phyloP scores from a whole-genome alignment of 2,888 invertebrate species.

The Bugulina stolonifera region DNA sequence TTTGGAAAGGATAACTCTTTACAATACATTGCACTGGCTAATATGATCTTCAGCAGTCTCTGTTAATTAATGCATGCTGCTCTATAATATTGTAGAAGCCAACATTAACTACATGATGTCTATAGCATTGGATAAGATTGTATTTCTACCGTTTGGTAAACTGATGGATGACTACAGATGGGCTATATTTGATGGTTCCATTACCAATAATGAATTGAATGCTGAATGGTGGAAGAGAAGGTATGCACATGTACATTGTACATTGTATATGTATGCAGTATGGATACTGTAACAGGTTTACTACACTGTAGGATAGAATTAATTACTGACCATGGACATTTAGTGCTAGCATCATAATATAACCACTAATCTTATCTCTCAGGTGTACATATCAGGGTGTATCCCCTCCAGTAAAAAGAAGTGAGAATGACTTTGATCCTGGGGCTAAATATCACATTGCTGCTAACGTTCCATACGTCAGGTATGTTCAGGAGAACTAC shows the following conservation, averaged over 20 bases:
- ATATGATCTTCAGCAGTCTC: too few species aligned
- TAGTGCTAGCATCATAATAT: too few species aligned
- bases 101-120: conserved; percentile 76
- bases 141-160: conserved; percentile 76
- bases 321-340: too few species aligned
- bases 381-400: conserved; percentile 48
- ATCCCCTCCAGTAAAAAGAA: conserved; percentile 41
- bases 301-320: too few species aligned
- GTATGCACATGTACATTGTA: conserved; percentile 33
- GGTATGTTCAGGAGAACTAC: too few species aligned
- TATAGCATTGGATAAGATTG: conserved; percentile 77
- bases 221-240: conserved; percentile 77
- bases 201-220: conserved; percentile 67
- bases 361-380: too few species aligned
- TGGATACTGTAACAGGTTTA: too few species aligned
- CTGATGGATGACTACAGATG: conserved; percentile 80
- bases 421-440: conserved; percentile 42
- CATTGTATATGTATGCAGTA: too few species aligned
- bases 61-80: too few species aligned
- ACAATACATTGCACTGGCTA: too few species aligned
- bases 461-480: conserved; percentile 41
- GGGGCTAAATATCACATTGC: conserved; percentile 46
- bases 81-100: conserved; percentile 61
- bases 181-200: conserved; percentile 75
- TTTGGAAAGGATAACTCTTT: too few species aligned